phyloP scores from a whole-genome alignment of 1,140 invertebrate species.

The Macrocentrus cingulum region DNA sequence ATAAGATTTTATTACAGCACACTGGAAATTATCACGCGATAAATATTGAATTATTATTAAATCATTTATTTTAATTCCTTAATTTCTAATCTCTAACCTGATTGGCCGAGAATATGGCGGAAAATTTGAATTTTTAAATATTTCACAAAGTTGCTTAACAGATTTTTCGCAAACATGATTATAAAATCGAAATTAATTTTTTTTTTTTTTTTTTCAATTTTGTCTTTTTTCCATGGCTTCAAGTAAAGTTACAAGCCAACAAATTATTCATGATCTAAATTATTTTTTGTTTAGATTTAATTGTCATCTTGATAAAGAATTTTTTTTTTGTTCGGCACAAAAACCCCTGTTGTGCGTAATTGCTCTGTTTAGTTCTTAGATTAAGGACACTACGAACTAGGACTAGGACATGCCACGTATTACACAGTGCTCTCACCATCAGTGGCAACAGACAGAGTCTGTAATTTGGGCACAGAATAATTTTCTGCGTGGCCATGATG shows the following conservation, averaged over 20 bases:
- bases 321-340: neutral
- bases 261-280: no score
- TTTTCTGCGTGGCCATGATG: conserved; percentile 54
- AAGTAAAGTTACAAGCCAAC: no score
- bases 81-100: conserved; percentile 46
- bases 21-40: conserved; percentile 3
- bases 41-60: conserved; percentile 34
- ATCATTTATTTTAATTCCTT: conserved; percentile 58
- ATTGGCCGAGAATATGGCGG: no score
- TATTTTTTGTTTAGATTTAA: no score
- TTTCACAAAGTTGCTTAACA: no score
- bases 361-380: neutral
- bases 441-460: conserved; percentile 52
- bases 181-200: no score
- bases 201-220: no score
- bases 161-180: no score
- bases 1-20: conserved; percentile 12
- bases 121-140: no score
- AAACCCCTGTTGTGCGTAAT: neutral
- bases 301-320: no score
- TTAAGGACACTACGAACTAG: conserved; percentile 5
- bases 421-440: conserved; percentile 54
- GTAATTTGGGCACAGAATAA: conserved; percentile 62
- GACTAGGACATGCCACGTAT: conserved; percentile 48
- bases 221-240: no score